Percentiles rank a stretch among this genome's conserved stretches.
These are phyloP conservation scores for Notoglanidium macrostoma DNA, from an alignment of 2,797 vertebrate genomes.

Conservation along the genomic window DNA sequence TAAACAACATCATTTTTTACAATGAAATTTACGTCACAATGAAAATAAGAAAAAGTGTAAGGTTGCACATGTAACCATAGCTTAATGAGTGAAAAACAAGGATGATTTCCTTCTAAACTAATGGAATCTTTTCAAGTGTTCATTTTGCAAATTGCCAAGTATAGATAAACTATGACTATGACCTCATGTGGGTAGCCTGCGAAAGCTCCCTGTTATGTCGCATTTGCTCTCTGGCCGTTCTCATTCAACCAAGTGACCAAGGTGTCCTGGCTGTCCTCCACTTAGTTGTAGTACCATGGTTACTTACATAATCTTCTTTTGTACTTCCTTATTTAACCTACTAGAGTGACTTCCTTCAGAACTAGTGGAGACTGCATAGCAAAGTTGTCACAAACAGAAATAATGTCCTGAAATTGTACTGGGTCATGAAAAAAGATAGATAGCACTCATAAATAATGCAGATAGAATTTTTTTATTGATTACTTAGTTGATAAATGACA, in stretches of 20 bases:
- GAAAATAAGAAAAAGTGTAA: neutral
- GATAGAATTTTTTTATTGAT: neutral
- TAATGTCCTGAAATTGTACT: neutral
- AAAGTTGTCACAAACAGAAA: neutral
- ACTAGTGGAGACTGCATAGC: neutral
- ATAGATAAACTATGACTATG: slow-evolving; percentile 6
- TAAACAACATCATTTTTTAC: neutral
- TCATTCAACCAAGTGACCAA: neutral
- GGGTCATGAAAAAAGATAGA: neutral
- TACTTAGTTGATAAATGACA: neutral
- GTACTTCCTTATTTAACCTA: neutral
- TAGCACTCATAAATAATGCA: neutral
- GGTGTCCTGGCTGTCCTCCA: neutral
- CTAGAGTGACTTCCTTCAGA: neutral
- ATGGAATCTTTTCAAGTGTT: neutral
- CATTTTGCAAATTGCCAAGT: neutral
- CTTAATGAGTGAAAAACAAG: neutral
- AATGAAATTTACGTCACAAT: neutral
- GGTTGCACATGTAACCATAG: neutral
- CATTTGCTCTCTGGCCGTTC: neutral
- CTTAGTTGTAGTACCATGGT: neutral
- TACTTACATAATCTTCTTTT: neutral
- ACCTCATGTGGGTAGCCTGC: slow-evolving; percentile 8
- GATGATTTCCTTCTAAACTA: neutral
- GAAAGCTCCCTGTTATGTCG: neutral